Conservation (phyloP, 2,113 vertebrate species). For the Phrynocephalus versicolor region DNA sequence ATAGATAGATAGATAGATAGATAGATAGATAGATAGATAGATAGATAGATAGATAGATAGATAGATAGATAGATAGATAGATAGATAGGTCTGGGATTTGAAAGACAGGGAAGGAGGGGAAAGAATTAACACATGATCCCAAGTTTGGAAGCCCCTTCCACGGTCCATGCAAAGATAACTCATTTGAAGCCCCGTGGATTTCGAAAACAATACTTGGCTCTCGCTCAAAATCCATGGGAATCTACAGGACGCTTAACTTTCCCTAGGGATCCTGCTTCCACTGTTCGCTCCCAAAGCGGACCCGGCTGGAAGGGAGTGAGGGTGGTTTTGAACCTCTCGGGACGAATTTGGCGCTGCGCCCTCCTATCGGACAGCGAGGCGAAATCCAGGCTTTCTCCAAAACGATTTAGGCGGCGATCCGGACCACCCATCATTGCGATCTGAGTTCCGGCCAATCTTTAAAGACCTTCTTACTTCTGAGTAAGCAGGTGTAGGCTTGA, state of each 20-base stretch:
- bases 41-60: not conserved
- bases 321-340: not conserved
- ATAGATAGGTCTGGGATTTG: not conserved
- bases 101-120: too few relatives aligned
- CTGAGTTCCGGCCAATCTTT: too few relatives aligned
- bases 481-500: not conserved
- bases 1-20: not conserved
- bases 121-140: not conserved
- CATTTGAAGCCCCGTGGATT: not conserved
- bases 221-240: not conserved
- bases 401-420: conserved; percentile 44
- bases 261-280: too few relatives aligned
- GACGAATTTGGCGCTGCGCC: conserved; percentile 31
- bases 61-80: not conserved
- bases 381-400: conserved; percentile 51
- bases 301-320: not conserved
- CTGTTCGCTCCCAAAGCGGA: not conserved
- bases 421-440: too few relatives aligned
- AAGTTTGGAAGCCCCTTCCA: too few relatives aligned
- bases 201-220: not conserved
- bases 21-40: too few relatives aligned
- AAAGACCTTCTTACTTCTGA: conserved; percentile 48
- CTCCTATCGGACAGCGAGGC: conserved; percentile 28
- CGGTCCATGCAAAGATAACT: not conserved
- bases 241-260: not conserved